Conservation (phyloP, 2,888 invertebrate species). For the Drosophila recens region DNA sequence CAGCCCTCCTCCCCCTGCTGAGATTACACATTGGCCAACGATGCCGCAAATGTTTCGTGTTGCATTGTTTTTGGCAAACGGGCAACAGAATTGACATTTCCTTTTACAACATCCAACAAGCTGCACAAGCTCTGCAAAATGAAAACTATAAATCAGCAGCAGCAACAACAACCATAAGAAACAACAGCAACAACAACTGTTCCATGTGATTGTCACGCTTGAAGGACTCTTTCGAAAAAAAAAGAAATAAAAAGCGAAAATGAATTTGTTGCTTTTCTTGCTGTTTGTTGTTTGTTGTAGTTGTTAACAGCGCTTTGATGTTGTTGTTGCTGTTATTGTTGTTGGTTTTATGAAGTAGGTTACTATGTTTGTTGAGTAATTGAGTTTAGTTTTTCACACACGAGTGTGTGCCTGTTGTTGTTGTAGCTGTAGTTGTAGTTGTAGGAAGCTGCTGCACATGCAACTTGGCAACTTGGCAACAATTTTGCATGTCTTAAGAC, state of each 20-base stretch:
- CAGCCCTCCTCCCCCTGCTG: constrained; percentile 8
- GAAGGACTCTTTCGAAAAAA: constrained; percentile 74
- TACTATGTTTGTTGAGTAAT: constrained; percentile 81
- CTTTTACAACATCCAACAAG: constrained; percentile 80
- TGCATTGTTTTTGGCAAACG: constrained; percentile 76
- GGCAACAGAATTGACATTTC: constrained; percentile 79
- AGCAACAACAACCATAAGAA: constrained; percentile 31
- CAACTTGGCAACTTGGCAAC: constrained; percentile 61
- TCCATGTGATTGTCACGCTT: constrained; percentile 82
- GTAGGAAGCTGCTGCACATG: constrained; percentile 77
- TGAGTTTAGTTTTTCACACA: constrained; percentile 81
- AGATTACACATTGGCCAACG: constrained; percentile 53
- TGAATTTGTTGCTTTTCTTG: constrained; percentile 81
- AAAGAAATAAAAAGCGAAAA: constrained; percentile 75
- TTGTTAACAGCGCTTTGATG: constrained; percentile 47
- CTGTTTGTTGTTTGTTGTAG: constrained; percentile 74
- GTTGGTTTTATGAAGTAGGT: constrained; percentile 75
- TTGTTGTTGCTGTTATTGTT: constrained; percentile 37
- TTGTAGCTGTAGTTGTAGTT: constrained; percentile 48
- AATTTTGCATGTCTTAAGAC: constrained; percentile 59
- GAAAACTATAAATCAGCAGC: constrained; percentile 79
- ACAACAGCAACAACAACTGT: constrained; percentile 49
- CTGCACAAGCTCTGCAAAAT: constrained; percentile 73
- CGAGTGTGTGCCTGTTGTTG: constrained; percentile 47
- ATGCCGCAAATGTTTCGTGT: constrained; percentile 65